Percentiles rank a stretch among this genome's conserved stretches.
phyloP scores from a whole-genome alignment of 2,888 invertebrate species.

The Parascotia fuliginaria region DNA sequence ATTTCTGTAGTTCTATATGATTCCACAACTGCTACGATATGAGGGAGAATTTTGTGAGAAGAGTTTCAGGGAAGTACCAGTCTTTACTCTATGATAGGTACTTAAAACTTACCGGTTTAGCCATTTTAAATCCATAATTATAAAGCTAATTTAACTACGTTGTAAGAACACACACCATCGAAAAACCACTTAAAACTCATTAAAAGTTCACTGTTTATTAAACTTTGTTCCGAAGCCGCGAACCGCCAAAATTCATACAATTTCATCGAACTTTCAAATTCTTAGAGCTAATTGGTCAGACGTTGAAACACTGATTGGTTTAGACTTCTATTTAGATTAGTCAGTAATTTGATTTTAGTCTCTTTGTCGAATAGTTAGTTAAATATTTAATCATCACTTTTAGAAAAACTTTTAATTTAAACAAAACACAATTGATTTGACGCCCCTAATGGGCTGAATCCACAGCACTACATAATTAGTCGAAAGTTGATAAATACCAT shows the following conservation, averaged over 20 bases:
- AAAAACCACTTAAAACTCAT: conserved; percentile 22
- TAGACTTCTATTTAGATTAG: conserved; percentile 15
- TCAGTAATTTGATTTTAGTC: too few species aligned
- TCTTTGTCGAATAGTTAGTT: too few species aligned
- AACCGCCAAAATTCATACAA: conserved; percentile 21
- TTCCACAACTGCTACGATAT: too few species aligned
- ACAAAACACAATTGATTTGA: neutral
- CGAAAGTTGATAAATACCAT: too few species aligned
- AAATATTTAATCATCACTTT: too few species aligned
- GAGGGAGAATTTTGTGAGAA: too few species aligned
- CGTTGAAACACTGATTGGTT: conserved; percentile 28
- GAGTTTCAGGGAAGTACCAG: too few species aligned
- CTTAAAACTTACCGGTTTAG: conserved; percentile 1
- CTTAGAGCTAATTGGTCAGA: conserved; percentile 32
- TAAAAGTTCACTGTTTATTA: conserved; percentile 17
- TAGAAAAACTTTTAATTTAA: too few species aligned
- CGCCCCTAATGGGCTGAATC: neutral
- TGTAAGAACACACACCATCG: conserved; percentile 6
- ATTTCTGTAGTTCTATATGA: too few species aligned
- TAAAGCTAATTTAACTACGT: conserved; percentile 6
- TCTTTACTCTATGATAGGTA: too few species aligned
- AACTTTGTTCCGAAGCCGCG: conserved; percentile 20
- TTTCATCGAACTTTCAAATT: conserved; percentile 34
- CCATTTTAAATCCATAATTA: conserved; percentile 35
- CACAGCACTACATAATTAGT: too few species aligned